A percentile compares a stretch with the other conserved stretches of the same genome.
phyloP scores from a whole-genome alignment of 2,113 vertebrate species.

The Poecilia latipinna region DNA sequence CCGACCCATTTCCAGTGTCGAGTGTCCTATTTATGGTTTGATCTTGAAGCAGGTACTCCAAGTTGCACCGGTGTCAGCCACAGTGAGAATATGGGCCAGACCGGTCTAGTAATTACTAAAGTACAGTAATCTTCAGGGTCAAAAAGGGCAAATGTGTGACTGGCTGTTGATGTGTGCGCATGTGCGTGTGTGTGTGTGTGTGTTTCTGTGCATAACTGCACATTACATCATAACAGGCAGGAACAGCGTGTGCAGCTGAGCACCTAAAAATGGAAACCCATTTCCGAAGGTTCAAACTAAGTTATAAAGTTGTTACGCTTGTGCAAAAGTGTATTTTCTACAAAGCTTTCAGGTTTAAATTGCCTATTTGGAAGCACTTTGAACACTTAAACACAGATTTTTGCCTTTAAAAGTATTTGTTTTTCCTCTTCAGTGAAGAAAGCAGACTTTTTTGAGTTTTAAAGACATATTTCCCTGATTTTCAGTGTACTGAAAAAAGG shows the following conservation, averaged over 20 bases:
- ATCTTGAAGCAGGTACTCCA: conserved; percentile 51
- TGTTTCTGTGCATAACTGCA: not conserved
- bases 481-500: conserved; percentile 1
- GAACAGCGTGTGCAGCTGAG: conserved; percentile 6
- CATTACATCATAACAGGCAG: conserved; percentile 14
- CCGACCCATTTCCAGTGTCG: not conserved
- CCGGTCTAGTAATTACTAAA: conserved; percentile 64
- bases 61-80: conserved; percentile 43
- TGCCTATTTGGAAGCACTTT: conserved; percentile 18
- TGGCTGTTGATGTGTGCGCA: not conserved
- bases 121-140: conserved; percentile 29
- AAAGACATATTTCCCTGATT: not conserved
- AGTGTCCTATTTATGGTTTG: conserved; percentile 17
- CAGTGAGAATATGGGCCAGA: conserved; percentile 7
- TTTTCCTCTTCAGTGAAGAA: not conserved
- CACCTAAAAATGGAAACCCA: conserved; percentile 28
- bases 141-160: not conserved
- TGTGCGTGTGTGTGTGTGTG: not conserved
- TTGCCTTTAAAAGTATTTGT: conserved; percentile 3
- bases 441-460: conserved; percentile 4
- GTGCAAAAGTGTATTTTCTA: conserved; percentile 4
- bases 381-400: conserved; percentile 10
- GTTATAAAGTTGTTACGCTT: conserved; percentile 37
- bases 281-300: conserved; percentile 23
- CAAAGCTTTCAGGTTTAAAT: conserved; percentile 17